Evolutionary conservation across 2,113 vertebrate genomes (phyloP), one percentile per base, ranked within the genome.

Genomic region (Syrmaticus mikado): DNA sequence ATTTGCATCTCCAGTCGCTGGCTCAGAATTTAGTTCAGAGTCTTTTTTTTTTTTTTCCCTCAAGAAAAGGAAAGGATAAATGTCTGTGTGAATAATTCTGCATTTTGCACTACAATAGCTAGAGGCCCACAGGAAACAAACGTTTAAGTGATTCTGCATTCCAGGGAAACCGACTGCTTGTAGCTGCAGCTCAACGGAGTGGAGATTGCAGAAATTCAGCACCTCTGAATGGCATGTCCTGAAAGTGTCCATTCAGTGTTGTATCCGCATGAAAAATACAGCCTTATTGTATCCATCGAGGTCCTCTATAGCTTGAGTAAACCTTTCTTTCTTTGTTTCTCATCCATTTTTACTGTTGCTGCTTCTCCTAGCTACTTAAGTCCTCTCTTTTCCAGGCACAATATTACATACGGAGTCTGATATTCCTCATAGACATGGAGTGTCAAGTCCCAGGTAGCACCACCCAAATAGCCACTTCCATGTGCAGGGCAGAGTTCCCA

Each of bases 21-120:
- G 67, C 75, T 10, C 28, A 41, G 74, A 53, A 64, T 87, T 85
- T 32, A 52, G 41, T 68, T 65, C 38, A 41, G 27, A 82, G 55
- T 28, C 48, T 92, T 88, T 96, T 85, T 58, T 88, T 96, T 85
- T 58, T 71, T 92, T 90, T 96, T 83, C 71, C 82, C 52, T 45
- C 27, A 53, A 18, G 76, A 32, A 81, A 81, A 68, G 58, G 52
- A 36, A 50, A 48, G 57, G 61, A n/a, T 83, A 86, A 83, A 46
- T 53, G 46, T 82, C n/a, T 46, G 40, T 17, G 22, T 86, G 81
- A 66, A 65, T 91, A 86, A 90, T 90, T 90, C 90, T 93, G 90
- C 36, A 0, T 97, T 97, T 92, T 88, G 58, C 66, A 17, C 58
- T 76, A 73, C 93, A 76, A 34, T 76, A 18, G 76, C 91, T 82